Conservation (phyloP, 2,113 vertebrate species). For the Zosterops lateralis region DNA sequence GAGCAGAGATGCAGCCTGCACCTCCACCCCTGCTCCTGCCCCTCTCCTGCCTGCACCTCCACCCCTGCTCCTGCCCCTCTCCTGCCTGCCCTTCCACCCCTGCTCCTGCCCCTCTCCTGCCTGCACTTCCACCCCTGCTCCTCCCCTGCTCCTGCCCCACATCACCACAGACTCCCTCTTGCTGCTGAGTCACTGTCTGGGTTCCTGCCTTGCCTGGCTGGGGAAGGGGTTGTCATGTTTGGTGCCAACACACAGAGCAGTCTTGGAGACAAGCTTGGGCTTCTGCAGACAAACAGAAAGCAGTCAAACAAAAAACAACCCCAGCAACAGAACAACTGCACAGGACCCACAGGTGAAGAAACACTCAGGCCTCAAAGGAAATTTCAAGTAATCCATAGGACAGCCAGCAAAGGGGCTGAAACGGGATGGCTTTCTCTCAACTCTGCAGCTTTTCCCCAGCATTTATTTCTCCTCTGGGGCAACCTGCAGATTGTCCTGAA, state of each 20-base stretch:
- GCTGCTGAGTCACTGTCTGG: neutral
- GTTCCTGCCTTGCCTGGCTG: neutral
- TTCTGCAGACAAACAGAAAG: neutral
- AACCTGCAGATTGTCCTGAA: neutral
- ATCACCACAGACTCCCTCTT: accelerated
- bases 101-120: neutral
- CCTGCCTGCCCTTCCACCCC: neutral
- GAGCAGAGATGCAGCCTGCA: neutral
- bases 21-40: neutral
- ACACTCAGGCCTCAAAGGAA: neutral
- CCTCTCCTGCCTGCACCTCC: neutral
- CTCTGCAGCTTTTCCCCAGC: neutral
- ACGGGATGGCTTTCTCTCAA: neutral
- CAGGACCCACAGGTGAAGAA: accelerated
- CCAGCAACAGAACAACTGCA: neutral
- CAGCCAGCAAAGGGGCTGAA: neutral
- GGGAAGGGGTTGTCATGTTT: neutral
- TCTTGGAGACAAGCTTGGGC: neutral
- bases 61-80: neutral
- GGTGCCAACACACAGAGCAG: neutral
- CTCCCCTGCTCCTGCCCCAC: neutral
- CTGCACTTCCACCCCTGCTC: neutral
- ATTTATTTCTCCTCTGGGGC: neutral
- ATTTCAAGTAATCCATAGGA: neutral
- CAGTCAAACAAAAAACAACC: neutral